phyloP scores from a whole-genome alignment of 2,888 invertebrate species.

The Chelonus formosanus region DNA sequence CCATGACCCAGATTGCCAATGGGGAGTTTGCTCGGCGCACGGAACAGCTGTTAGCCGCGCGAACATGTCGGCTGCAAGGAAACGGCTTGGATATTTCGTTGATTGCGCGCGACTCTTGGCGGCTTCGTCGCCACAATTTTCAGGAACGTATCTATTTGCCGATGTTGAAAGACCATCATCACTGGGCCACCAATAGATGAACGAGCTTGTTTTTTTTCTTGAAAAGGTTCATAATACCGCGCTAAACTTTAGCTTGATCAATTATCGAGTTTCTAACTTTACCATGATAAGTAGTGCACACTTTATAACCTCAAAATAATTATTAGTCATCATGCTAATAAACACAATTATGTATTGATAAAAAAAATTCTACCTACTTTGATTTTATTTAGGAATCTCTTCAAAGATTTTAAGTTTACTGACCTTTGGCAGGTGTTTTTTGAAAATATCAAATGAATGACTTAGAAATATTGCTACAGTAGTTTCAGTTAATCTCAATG shows the following conservation, averaged over 20 bases:
- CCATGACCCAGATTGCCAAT: constrained; percentile 63
- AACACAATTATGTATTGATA: no score
- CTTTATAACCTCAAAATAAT: not conserved
- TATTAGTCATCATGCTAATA: no score
- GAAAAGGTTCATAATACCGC: no score
- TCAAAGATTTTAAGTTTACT: constrained; percentile 10
- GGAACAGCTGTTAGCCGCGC: constrained; percentile 64
- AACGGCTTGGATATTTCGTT: constrained; percentile 56
- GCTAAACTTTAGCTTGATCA: no score
- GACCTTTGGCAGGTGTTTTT: constrained; percentile 10
- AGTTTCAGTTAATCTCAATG: no score
- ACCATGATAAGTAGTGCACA: no score
- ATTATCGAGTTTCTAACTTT: no score
- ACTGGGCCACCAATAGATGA: constrained; percentile 20
- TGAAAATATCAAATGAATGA: constrained; percentile 3
- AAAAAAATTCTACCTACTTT: no score
- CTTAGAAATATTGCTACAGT: no score
- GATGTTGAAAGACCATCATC: not conserved
- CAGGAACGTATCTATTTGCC: constrained; percentile 52
- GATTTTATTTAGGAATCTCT: not conserved
- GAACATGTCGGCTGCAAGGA: constrained; percentile 60
- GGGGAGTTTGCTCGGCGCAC: constrained; percentile 63
- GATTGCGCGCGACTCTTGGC: constrained; percentile 62
- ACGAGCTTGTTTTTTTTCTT: not conserved
- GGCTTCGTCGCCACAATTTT: constrained; percentile 59